Base-by-base conservation (phyloP, 2,113 vertebrate species). In the Laterallus jamaicensis region DNA sequence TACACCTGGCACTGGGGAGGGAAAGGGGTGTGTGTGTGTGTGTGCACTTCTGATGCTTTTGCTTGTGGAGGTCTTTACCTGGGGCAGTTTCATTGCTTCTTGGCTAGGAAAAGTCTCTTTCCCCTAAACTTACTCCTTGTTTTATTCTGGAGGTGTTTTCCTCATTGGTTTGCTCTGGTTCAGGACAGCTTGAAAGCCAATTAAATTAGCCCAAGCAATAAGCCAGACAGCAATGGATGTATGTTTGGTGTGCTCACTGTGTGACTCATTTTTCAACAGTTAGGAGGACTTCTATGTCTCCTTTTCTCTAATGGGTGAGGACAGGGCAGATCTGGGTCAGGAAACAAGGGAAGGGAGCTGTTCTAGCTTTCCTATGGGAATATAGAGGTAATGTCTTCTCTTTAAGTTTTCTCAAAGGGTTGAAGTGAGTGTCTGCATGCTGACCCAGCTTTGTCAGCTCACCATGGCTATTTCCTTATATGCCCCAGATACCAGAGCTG, bases 221-320 rank as follows among this genome's bases (percentile, higher is more conserved):
- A 19, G 5, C 5, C n/a, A 31, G 31, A 67, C 4, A 4, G 28
- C 2, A 63, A 10, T 25, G 58, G 66, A 25, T 0, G 0, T 3
- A 12, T 54, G 20, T 9, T 9, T 9, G 2, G 12, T 0, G 0
- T 2, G 2, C 1, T 2, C 0, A 0, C 24, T 28, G 7, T 6
- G 0, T 3, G 25, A 6, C 2, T 63, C 28, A 11, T 29, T 52
- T 40, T 44, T 68, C 56, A 44, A 26, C 68, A 12, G 11, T 31
- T 40, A 63, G 49, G 49, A 63, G 49, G 49, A 10, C 40, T 35
- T 52, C 29, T 10, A 28, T 5, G 15, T 54, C 21, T 1, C 37
- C 13, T 80, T 81, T 66, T 50, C 22, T 29, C 8, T 54, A 6
- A 21, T 9, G 63, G 31, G 12, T 32, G 56, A 81, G 31, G 85